A percentile compares a stretch with the other conserved stretches of the same genome.
Conservation (phyloP, 2,888 invertebrate species). For the Gortyna flavago region DNA sequence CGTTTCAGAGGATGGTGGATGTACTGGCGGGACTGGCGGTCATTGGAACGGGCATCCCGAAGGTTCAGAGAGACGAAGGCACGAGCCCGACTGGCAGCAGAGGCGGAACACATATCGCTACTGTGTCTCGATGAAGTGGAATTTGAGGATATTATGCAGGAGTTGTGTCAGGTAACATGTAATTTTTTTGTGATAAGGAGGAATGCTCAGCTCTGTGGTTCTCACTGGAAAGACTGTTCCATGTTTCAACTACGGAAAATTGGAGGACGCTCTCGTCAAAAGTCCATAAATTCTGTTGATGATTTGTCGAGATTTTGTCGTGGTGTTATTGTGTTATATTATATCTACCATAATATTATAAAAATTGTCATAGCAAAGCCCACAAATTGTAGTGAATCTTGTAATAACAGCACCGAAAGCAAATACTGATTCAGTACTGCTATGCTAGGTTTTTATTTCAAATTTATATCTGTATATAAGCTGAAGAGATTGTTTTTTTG, state of each 20-base stretch:
- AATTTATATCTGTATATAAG: no score
- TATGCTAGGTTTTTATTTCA: background rate
- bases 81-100: conserved; percentile 84
- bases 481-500: no score
- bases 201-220: background rate
- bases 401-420: background rate
- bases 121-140: conserved; percentile 88
- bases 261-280: background rate
- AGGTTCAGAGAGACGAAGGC: conserved; percentile 88
- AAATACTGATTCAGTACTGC: no score
- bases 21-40: conserved; percentile 88
- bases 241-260: background rate
- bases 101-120: conserved; percentile 88
- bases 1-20: conserved; percentile 86
- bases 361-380: background rate
- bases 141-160: conserved; percentile 90
- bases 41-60: conserved; percentile 85
- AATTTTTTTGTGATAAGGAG: background rate
- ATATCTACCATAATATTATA: background rate
- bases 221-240: background rate
- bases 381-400: background rate
- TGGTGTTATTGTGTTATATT: no score
- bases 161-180: conserved; percentile 87
- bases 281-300: no score
- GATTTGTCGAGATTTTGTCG: background rate